Evolutionary conservation across 2,113 vertebrate genomes (phyloP).

Genomic region (Garra rufa): DNA sequence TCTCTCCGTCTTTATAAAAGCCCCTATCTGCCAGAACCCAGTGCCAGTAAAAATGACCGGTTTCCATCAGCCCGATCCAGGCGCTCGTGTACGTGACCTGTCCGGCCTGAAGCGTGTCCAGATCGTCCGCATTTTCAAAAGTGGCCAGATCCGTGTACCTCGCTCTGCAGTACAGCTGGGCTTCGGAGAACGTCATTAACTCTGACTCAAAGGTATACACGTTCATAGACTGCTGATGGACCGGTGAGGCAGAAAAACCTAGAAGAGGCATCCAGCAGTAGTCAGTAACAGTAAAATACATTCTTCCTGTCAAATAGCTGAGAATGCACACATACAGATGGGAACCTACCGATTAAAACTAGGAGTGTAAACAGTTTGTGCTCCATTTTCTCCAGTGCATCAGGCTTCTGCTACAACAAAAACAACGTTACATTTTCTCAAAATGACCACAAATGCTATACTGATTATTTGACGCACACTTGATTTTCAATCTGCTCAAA

Average conservation of each 20-base stretch:
- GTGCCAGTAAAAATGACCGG: neutral
- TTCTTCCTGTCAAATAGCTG: neutral
- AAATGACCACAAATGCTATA: neutral
- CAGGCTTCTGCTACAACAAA: neutral
- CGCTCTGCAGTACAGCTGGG: constrained; percentile 47
- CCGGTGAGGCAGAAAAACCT: neutral
- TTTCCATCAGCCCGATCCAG: constrained; percentile 26
- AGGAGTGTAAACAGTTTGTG: neutral
- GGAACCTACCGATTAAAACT: neutral
- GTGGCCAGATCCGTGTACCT: constrained; percentile 21
- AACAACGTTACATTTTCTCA: neutral
- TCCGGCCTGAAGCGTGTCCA: neutral
- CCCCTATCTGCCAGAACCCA: constrained; percentile 8
- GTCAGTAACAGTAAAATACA: neutral
- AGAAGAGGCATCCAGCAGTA: neutral
- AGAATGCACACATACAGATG: neutral
- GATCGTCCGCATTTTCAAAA: neutral
- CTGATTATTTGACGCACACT: neutral
- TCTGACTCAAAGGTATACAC: neutral
- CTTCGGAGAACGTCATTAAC: neutral
- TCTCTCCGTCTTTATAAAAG: constrained; percentile 14
- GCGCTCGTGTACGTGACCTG: accelerated
- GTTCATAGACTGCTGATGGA: neutral
- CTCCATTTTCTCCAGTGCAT: neutral
- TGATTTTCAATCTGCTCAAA: neutral